Percentiles rank a stretch among this genome's conserved stretches.
Conservation (phyloP, 64 coral and sea anemone genomes). For the Stichodactyla mertensii region DNA sequence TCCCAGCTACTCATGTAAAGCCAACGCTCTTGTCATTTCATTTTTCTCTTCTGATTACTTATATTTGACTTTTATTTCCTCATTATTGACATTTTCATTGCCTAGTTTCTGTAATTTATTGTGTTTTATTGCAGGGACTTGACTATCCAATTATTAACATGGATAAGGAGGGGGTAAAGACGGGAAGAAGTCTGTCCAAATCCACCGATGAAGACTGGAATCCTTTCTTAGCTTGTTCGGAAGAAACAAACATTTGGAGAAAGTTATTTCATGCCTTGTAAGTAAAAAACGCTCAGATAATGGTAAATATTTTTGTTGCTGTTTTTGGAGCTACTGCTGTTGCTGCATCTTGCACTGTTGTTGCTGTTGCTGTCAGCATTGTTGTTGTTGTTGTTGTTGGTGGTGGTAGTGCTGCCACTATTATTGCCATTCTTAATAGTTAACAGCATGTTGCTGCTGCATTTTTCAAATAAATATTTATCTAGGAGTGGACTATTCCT, state of each 20-base stretch:
- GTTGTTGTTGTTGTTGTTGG: not conserved
- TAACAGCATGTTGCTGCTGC: too few species aligned
- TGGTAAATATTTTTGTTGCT: not conserved
- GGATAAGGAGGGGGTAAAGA: conserved; percentile 30
- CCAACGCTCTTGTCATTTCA: not conserved
- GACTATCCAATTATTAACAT: conserved; percentile 35
- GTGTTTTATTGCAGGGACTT: conserved; percentile 20
- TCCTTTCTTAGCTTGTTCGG: conserved; percentile 26
- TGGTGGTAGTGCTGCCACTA: not conserved
- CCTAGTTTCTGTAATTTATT: not conserved
- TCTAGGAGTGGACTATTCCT: too few species aligned
- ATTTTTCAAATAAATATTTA: too few species aligned
- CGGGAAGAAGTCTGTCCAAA: conserved; percentile 35
- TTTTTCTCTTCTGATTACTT: not conserved
- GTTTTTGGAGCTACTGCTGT: too few species aligned
- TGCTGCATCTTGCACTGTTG: not conserved
- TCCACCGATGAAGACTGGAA: conserved; percentile 40
- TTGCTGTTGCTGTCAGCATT: not conserved
- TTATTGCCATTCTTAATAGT: too few species aligned
- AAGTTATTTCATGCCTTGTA: conserved; percentile 46
- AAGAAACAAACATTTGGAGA: conserved; percentile 46
- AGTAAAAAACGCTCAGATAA: not conserved
- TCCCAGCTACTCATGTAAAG: not conserved
- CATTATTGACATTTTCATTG: not conserved
- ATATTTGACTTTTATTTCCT: not conserved